Evolutionary conservation across 2,888 invertebrate species (phyloP).

Genomic region (Tiliacea citrago): DNA sequence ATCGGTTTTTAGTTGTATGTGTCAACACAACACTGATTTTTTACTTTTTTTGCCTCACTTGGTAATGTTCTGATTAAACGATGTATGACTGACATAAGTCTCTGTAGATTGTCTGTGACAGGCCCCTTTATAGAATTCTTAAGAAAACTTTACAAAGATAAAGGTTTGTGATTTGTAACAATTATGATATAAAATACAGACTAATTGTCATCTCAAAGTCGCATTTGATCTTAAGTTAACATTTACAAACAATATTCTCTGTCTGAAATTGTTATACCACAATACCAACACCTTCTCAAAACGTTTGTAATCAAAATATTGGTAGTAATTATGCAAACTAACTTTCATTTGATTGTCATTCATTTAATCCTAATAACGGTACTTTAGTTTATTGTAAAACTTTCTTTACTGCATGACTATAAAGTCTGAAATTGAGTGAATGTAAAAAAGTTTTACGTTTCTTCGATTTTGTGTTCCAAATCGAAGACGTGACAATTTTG

Average conservation of each 20-base stretch:
- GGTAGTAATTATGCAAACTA: constrained; percentile 32
- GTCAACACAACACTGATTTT: neutral
- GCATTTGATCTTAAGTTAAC: neutral
- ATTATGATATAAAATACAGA: neutral
- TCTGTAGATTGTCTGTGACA: constrained; percentile 9
- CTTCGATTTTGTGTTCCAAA: constrained; percentile 14
- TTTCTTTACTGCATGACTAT: neutral
- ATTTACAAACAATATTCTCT: constrained; percentile 17
- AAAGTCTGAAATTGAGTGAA: constrained; percentile 16
- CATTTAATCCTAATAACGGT: constrained; percentile 12
- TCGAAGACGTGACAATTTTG: constrained; percentile 11
- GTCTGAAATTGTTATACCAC: constrained; percentile 3
- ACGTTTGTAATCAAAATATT: constrained; percentile 36
- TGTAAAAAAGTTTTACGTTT: neutral
- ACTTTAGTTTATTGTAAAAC: neutral
- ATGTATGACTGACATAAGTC: neutral
- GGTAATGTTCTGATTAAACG: neutral
- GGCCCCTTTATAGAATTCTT: neutral
- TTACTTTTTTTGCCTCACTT: neutral
- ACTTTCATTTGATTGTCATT: constrained; percentile 5
- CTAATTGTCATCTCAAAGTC: constrained; percentile 1
- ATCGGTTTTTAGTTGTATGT: neutral
- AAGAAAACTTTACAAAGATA: constrained; percentile 9
- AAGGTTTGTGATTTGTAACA: constrained; percentile 11
- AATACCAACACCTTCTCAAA: constrained; percentile 10